A percentile compares a stretch with the other conserved stretches of the same genome.
These are phyloP conservation scores for Monodelphis domestica DNA, from an alignment of 2,797 vertebrate species.

Conservation along the genomic window DNA sequence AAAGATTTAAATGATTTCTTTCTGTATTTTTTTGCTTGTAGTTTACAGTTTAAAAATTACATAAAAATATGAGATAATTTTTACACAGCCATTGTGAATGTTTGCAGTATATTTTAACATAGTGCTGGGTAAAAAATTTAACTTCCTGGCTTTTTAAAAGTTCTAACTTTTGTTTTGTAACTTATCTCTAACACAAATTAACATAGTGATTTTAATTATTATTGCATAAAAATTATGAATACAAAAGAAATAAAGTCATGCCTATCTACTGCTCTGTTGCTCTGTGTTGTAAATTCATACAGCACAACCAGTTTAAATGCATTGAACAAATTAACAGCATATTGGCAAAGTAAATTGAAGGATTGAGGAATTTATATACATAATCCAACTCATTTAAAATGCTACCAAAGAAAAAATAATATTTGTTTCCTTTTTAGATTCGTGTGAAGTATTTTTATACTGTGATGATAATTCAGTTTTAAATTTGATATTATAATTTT, in stretches of 20 bases:
- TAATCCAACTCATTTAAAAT: neutral
- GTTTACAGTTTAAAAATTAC: neutral
- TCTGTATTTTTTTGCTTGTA: neutral
- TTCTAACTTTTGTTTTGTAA: neutral
- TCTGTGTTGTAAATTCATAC: neutral
- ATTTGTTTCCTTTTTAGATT: neutral
- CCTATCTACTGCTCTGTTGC: neutral
- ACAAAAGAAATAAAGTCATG: neutral
- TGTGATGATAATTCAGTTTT: neutral
- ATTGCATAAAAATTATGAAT: neutral
- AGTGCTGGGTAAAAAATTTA: neutral
- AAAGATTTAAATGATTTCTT: too few relatives aligned
- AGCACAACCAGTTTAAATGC: neutral
- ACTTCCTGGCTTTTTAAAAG: neutral
- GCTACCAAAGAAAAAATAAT: neutral
- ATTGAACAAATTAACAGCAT: neutral
- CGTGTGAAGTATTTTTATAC: neutral
- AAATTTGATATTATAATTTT: neutral
- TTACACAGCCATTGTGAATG: neutral
- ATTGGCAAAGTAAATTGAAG: neutral
- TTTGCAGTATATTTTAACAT: neutral
- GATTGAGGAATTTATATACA: neutral
- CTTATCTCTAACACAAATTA: neutral
- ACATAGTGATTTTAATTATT: neutral
- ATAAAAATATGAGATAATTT: neutral